phyloP scores from a whole-genome alignment of 2,113 vertebrate species.

The Synodontis membranacea region DNA sequence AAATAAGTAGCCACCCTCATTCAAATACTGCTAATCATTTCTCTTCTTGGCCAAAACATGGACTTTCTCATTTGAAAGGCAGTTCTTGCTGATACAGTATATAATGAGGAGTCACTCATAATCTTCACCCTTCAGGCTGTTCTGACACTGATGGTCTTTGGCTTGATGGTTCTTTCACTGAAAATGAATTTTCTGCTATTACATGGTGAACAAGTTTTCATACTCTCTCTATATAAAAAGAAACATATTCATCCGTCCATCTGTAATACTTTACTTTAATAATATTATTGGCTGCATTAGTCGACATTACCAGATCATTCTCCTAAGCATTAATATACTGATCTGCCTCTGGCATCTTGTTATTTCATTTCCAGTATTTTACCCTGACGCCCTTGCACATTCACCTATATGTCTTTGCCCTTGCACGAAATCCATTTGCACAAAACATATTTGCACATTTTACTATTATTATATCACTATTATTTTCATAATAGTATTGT shows the following conservation, averaged over 20 bases:
- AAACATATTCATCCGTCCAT: neutral
- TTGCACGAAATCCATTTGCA: neutral
- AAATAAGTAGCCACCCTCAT: neutral
- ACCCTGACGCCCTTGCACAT: neutral
- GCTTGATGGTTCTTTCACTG: neutral
- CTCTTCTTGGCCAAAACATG: neutral
- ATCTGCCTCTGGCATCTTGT: neutral
- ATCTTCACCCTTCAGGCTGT: slow-evolving; percentile 4
- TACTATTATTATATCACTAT: too few relatives aligned
- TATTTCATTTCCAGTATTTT: neutral
- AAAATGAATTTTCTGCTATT: slow-evolving; percentile 9
- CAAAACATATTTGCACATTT: neutral
- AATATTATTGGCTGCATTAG: neutral
- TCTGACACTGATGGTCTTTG: neutral
- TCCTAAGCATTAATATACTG: neutral
- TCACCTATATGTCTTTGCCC: neutral
- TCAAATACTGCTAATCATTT: neutral
- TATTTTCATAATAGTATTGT: neutral
- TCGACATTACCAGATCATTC: neutral
- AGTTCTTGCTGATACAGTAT: neutral
- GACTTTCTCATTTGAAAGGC: neutral
- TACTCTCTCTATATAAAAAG: neutral
- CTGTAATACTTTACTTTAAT: neutral
- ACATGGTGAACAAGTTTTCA: neutral
- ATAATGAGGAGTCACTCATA: neutral